Evolutionary conservation across 2,797 vertebrate species (phyloP), one percentile per base, ranked within the genome.

Genomic region (Neosilurus hyrtlii): DNA sequence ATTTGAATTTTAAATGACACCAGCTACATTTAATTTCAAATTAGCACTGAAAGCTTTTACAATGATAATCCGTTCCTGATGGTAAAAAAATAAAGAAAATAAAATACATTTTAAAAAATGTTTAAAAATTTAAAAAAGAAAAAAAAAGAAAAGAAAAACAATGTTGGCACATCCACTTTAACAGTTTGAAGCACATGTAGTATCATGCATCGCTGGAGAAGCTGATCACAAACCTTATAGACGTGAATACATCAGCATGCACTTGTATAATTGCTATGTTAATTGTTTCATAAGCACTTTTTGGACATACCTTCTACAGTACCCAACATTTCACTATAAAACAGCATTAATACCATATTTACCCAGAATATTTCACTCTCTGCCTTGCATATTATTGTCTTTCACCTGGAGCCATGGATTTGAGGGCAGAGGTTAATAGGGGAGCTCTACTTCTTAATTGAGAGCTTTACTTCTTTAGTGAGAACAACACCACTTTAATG

Each of bases 21-120:
- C 57, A 78, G 62, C n/a, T 43, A 37, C 9, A 51, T 59, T 71
- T 52, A 54, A 54, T 79, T 83, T 71, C 18, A 70, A 61, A n/a
- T 35, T 75, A 6, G 2, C 0, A n/a, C 22, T 56, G 30, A 43
- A 66, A 24, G 8, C 12, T 43, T 35, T 35, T 22, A 11, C n/a
- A 74, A 16, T 52, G 20, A 22, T 22, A 57, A 26, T 67, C 43
- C 26, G 10, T 26, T 43, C 22, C 30, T 43, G 54, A 56, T 22
- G 35, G 43, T 54, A 51, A 57, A 52, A 81, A 43, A 43, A n/a
- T n/a, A n/a, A n/a, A n/a, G n/a, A n/a, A n/a, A n/a, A n/a, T n/a
- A n/a, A n/a, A n/a, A n/a, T n/a, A n/a, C n/a, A n/a, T n/a, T n/a
- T n/a, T n/a, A n/a, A n/a, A n/a, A n/a, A n/a, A n/a, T n/a, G n/a